These are phyloP conservation scores for Mamestra brassicae DNA, from an alignment of 2,888 invertebrate species.

Conservation along the genomic window DNA sequence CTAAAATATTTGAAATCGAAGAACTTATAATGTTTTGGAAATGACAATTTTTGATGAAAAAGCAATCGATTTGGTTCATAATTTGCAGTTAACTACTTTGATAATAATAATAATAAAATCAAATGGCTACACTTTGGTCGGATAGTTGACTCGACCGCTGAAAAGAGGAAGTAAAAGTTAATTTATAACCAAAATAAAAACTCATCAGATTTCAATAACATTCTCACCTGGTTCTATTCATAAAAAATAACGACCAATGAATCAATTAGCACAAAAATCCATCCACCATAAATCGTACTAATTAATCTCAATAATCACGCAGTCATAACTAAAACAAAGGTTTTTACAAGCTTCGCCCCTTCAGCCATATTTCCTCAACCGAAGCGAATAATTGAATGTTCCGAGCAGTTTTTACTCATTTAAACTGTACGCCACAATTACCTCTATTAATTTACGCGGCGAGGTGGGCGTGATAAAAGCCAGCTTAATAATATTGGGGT, in stretches of 20 bases:
- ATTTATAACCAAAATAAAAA: too few relatives aligned
- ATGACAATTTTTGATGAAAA: not conserved
- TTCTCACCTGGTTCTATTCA: not conserved
- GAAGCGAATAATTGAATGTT: conserved; percentile 70
- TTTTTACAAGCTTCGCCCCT: conserved; percentile 47
- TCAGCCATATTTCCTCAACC: conserved; percentile 60
- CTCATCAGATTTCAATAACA: not conserved
- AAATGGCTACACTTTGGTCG: too few relatives aligned
- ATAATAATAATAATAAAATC: too few relatives aligned
- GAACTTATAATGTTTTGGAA: not conserved
- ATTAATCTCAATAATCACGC: conserved; percentile 54
- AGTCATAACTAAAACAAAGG: conserved; percentile 56
- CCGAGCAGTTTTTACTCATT: conserved; percentile 75
- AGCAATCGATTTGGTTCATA: too few relatives aligned
- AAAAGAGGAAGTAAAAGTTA: too few relatives aligned
- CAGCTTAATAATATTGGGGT: conserved; percentile 77
- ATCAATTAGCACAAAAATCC: conserved; percentile 3
- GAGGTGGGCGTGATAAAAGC: conserved; percentile 80
- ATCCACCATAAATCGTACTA: conserved; percentile 23
- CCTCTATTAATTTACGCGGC: conserved; percentile 79
- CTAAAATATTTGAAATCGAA: not conserved
- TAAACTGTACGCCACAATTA: conserved; percentile 75
- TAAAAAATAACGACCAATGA: conserved; percentile 16
- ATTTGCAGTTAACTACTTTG: too few relatives aligned
- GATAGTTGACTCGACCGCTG: too few relatives aligned